Evolutionary conservation across 2,888 invertebrate genomes (phyloP).

Genomic region (Sarcophaga rosellei): DNA sequence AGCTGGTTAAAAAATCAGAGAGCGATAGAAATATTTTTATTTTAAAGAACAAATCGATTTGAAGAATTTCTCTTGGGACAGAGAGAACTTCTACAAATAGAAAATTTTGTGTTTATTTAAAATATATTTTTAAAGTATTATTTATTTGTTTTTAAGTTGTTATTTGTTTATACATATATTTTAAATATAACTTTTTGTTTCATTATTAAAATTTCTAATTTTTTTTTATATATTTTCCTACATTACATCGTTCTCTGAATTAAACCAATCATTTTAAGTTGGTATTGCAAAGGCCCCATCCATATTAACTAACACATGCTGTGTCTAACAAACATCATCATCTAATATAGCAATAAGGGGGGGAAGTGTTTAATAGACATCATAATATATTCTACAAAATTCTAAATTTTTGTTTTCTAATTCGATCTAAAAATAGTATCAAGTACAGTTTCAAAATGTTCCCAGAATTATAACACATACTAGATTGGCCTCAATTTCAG

Average conservation of each 20-base stretch:
- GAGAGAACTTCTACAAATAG: background rate
- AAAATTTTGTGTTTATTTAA: background rate
- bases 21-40: constrained; percentile 27
- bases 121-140: background rate
- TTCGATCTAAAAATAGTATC: too few species aligned
- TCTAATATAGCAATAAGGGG: constrained; percentile 44
- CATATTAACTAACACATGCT: constrained; percentile 49
- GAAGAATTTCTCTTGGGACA: constrained; percentile 5
- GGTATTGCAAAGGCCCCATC: constrained; percentile 63
- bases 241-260: constrained; percentile 35
- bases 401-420: too few species aligned
- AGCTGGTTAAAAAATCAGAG: constrained; percentile 41
- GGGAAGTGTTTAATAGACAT: background rate
- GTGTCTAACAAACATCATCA: background rate
- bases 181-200: background rate
- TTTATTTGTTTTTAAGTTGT: too few species aligned
- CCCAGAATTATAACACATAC: too few species aligned
- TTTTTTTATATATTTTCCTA: constrained; percentile 5
- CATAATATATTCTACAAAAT: background rate
- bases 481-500: too few species aligned
- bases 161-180: too few species aligned
- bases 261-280: constrained; percentile 36
- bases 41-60: background rate
- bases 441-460: too few species aligned
- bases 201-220: background rate